Conservation (phyloP, 1,140 invertebrate species). For the Drosophila murphyi region DNA sequence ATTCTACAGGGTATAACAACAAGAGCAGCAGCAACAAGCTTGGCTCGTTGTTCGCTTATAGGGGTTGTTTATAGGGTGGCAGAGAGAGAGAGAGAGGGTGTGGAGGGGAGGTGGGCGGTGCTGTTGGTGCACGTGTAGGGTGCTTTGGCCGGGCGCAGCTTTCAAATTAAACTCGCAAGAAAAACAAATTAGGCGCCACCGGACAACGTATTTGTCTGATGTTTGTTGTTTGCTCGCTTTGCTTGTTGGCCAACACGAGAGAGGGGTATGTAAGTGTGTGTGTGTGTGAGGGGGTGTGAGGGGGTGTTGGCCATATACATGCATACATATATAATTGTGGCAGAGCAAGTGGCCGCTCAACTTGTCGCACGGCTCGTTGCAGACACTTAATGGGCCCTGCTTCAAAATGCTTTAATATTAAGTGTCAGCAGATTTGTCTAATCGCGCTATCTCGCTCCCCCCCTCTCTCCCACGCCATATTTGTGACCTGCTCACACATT, state of each 20-base stretch:
- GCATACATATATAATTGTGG: background rate
- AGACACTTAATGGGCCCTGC: slow-evolving; percentile 31
- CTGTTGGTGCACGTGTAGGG: slow-evolving; percentile 17
- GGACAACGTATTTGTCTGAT: slow-evolving; percentile 74
- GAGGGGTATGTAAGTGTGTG: background rate
- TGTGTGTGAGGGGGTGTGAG: background rate
- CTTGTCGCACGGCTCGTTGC: slow-evolving; percentile 51
- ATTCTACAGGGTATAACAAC: background rate
- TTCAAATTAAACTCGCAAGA: slow-evolving; percentile 81
- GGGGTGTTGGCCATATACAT: background rate
- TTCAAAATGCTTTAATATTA: slow-evolving; percentile 50
- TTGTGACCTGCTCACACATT: no score
- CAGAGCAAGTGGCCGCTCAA: slow-evolving; percentile 29
- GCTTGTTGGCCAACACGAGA: slow-evolving; percentile 1
- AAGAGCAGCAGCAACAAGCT: background rate
- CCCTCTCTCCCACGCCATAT: background rate
- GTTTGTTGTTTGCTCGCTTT: slow-evolving; percentile 56
- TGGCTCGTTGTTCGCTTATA: background rate
- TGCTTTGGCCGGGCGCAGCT: slow-evolving; percentile 50
- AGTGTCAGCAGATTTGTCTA: slow-evolving; percentile 40
- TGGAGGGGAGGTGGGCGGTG: no score
- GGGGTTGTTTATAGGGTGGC: no score
- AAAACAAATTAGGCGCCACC: slow-evolving; percentile 78
- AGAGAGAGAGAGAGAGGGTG: background rate
- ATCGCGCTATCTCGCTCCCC: background rate